Conservation (phyloP, 1,140 invertebrate genomes). For the Marisa cornuarietis region DNA sequence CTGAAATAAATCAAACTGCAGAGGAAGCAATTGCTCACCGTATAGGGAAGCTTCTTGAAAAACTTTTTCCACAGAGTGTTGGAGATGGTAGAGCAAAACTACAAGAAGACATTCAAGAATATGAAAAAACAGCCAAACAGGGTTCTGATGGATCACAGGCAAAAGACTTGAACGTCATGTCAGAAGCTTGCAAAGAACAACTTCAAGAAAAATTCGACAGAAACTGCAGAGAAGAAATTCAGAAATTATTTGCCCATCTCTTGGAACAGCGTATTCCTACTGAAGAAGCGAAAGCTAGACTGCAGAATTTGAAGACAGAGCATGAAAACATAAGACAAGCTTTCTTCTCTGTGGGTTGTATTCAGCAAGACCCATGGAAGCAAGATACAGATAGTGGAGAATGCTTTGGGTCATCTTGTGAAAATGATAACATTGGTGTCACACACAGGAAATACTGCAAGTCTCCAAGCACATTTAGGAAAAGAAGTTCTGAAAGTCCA, state of each 20-base stretch:
- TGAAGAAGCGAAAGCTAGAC: neutral
- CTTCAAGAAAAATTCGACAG: constrained; percentile 4
- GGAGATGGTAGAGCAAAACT: neutral
- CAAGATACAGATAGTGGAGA: too few relatives aligned
- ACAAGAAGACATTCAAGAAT: neutral
- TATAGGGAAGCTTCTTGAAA: neutral
- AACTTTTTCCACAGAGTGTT: neutral
- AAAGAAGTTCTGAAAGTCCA: too few relatives aligned
- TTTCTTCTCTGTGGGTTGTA: neutral
- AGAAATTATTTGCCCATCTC: constrained; percentile 6
- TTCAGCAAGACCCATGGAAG: too few relatives aligned
- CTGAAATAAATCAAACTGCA: neutral
- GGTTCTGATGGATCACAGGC: neutral
- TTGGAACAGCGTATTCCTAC: neutral
- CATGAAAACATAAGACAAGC: constrained; percentile 9
- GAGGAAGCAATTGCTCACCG: neutral
- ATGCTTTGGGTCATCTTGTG: too few relatives aligned
- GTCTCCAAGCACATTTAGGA: too few relatives aligned
- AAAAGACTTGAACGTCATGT: neutral
- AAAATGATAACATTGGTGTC: too few relatives aligned
- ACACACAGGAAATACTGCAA: too few relatives aligned
- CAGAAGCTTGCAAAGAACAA: neutral
- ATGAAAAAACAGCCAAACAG: neutral
- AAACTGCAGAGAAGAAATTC: constrained; percentile 1
- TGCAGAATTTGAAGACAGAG: neutral